Evolutionary conservation across 2,113 vertebrate genomes (phyloP), one percentile per base, ranked within the genome.

Genomic region (Pheucticus melanocephalus): DNA sequence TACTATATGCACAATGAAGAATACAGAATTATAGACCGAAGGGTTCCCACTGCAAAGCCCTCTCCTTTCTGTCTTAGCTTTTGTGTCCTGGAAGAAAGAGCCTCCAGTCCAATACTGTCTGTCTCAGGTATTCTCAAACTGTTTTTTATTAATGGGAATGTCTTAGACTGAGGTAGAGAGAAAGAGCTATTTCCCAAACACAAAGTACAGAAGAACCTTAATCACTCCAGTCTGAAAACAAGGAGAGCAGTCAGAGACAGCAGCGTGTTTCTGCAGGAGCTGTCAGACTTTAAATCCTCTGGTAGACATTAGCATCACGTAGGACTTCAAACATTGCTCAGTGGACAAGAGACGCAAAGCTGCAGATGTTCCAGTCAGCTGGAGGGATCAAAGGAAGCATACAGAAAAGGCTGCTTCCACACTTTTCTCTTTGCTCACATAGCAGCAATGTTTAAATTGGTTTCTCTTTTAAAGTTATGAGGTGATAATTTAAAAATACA

Each of bases 401-500:
- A 21, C 21, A 78, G 60, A 78, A 70, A 75, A 92, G 35, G 18
- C 22, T 88, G 44, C 30, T 82, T 68, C 25, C 51, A 86, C 35
- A 27, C 39, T 42, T 25, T 14, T 89, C 35, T 39, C 16, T 75
- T 13, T 81, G 76, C 53, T 90, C 42, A 86, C 44, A 42, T 79
- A 94, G 75, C 19, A 82, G 44, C 45, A 76, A 65, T 56, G 44
- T 76, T 93, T 79, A 96, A 97, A 97, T 90, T 64, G 96, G 56
- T 86, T 25, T 66, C 53, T 63, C 53, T 61, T 76, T 60, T 64
- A 50, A 92, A 88, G 35, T 71, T 79, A 57, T n/a, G 82, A 94
- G 92, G 39, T 93, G 86, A 91, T 90, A 90, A 91, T 63, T 96
- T 86, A 73, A 95, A 92, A 93, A 79, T 76, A 97, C 95, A 59